Base-by-base conservation (phyloP, 2,888 invertebrate species). In the Cataglyphis rosenhaueri region DNA sequence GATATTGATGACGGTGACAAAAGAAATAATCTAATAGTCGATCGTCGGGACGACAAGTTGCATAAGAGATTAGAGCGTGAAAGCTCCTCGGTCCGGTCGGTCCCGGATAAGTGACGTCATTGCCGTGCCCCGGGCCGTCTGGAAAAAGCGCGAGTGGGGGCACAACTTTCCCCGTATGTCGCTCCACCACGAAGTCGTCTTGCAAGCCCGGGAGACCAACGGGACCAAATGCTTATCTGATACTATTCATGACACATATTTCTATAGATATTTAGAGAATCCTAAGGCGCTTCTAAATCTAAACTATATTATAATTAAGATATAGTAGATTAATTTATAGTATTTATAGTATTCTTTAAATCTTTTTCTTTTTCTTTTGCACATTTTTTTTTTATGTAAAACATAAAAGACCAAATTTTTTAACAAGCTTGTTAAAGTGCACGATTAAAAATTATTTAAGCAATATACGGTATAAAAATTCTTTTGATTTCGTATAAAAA, bases 31-130 rank as follows among this genome's bases (percentile, higher is more conserved):
- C 48, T 44, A 44, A 44, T 59, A 41, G 21, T 12, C 12, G 83
- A 84, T 79, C 70, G 78, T 78, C 64, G 81, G 73, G 87, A 86
- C 87, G 91, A 91, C 89, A 90, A 84, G 92, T 94, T 94, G 94
- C 94, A 94, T 94, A 94, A 94, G 93, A 93, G 91, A 94, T 94
- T 93, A 94, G 94, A 94, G 92, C 92, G 94, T 94, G 94, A 94
- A 94, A 94, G 94, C 93, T 92, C 86, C 84, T 84, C 87, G 87
- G 84, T 83, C 90, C 86, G 89, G 87, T 90, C 86, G 90, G 92
- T 93, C 92, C 93, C 91, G 92, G 92, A 92, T 93, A 90, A 88
- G 86, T 94, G 94, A 94, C 94, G 94, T 94, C 94, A 94, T 88
- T 89, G 87, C 87, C 86, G 88, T 87, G 89, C 90, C 88, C 91